phyloP scores from a whole-genome alignment of 2,888 invertebrate species.

The Anthrax anthrax region DNA sequence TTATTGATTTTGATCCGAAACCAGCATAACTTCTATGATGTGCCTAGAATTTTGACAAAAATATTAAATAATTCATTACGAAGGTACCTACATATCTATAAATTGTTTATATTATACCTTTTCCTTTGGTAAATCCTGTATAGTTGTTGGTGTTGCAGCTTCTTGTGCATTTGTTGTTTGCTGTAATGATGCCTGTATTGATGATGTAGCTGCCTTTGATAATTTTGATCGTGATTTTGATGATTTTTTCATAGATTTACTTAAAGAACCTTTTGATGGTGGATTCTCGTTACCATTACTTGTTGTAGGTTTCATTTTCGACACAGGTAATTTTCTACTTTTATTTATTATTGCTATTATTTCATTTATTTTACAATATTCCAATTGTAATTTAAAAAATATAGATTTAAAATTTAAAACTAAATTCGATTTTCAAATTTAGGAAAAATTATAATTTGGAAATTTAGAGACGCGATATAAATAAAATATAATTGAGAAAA shows the following conservation, averaged over 20 bases:
- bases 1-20: conserved; percentile 27
- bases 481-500: no score
- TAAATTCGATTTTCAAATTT: no score
- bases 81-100: no score
- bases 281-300: conserved; percentile 12
- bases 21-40: conserved; percentile 27
- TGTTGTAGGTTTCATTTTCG: conserved; percentile 2
- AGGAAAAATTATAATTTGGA: no score
- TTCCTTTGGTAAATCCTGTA: conserved; percentile 8
- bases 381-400: no score
- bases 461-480: no score
- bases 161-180: conserved; percentile 13
- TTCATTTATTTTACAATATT: no score
- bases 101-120: no score
- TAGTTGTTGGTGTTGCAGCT: conserved; percentile 14
- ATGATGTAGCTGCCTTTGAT: conserved; percentile 17
- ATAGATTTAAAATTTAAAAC: no score
- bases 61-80: background rate
- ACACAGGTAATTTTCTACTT: background rate
- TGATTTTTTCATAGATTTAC: conserved; percentile 26
- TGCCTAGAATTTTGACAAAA: conserved; percentile 14
- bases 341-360: no score
- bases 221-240: conserved; percentile 27
- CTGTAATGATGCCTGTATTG: conserved; percentile 17
- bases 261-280: conserved; percentile 17